phyloP scores from a whole-genome alignment of 2,797 vertebrate genomes.

The Artibeus lituratus region DNA sequence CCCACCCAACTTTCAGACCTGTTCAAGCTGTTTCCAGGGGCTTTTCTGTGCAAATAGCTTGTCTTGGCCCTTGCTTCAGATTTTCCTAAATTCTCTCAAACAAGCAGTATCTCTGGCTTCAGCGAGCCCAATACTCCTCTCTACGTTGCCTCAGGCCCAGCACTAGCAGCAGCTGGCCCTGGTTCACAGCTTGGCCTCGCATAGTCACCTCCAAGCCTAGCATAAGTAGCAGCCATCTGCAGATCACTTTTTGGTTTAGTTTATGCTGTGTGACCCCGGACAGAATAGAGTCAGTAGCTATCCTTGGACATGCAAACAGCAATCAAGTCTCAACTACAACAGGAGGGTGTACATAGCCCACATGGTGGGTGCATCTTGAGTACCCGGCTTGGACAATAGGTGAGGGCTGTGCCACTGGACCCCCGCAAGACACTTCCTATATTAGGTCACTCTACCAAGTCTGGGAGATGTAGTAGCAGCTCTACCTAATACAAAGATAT shows the following conservation, averaged over 20 bases:
- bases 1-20: not conserved
- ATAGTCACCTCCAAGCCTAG: too few relatives aligned
- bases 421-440: not conserved
- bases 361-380: not conserved
- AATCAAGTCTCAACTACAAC: not conserved
- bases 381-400: not conserved
- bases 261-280: not conserved
- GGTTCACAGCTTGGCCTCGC: too few relatives aligned
- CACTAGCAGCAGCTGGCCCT: too few relatives aligned
- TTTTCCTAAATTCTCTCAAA: not conserved
- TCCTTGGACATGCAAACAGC: not conserved
- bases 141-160: too few relatives aligned
- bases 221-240: not conserved
- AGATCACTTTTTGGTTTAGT: not conserved
- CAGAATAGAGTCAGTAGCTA: not conserved
- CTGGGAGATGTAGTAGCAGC: not conserved
- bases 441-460: not conserved
- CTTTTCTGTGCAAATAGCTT: not conserved
- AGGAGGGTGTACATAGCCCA: not conserved
- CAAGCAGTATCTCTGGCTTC: not conserved
- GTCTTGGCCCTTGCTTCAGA: not conserved
- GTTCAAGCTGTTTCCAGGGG: not conserved
- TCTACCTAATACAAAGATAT: not conserved
- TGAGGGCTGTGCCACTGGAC: not conserved
- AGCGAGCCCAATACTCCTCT: not conserved